phyloP scores from a whole-genome alignment of 1,140 invertebrate genomes.

The Aricia agestis region DNA sequence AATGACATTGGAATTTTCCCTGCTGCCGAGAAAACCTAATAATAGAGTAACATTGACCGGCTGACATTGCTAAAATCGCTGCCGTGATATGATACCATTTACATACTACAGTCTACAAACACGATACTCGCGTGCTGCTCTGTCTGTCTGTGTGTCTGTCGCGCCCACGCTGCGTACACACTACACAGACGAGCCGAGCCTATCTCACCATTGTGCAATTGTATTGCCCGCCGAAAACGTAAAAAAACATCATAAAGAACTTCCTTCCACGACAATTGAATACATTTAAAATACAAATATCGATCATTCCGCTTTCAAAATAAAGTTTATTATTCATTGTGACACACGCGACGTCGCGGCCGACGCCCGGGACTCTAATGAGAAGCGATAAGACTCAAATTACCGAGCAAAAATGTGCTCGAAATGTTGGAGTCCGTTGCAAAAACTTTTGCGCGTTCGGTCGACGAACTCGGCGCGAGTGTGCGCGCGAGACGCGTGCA shows the following conservation, averaged over 20 bases:
- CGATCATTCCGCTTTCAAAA: constrained; percentile 4
- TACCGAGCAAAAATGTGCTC: constrained; percentile 17
- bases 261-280: constrained; percentile 34
- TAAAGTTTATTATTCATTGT: constrained; percentile 15
- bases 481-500: constrained; percentile 24
- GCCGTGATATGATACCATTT: background rate
- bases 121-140: background rate
- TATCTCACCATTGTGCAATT: background rate
- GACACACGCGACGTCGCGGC: background rate
- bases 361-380: background rate
- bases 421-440: constrained; percentile 32
- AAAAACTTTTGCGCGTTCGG: constrained; percentile 37
- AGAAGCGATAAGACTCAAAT: constrained; percentile 21
- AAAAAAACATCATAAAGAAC: constrained; percentile 29
- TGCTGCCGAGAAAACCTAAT: background rate
- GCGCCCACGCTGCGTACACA: no score
- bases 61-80: background rate
- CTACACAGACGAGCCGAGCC: background rate
- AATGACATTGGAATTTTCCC: background rate
- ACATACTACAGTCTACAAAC: background rate
- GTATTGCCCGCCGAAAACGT: background rate
- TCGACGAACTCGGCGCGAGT: constrained; percentile 31
- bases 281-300: constrained; percentile 24
- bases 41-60: background rate
- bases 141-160: background rate